These are phyloP conservation scores for Anthoscopus minutus DNA, from an alignment of 2,113 vertebrate species.

Conservation along the genomic window DNA sequence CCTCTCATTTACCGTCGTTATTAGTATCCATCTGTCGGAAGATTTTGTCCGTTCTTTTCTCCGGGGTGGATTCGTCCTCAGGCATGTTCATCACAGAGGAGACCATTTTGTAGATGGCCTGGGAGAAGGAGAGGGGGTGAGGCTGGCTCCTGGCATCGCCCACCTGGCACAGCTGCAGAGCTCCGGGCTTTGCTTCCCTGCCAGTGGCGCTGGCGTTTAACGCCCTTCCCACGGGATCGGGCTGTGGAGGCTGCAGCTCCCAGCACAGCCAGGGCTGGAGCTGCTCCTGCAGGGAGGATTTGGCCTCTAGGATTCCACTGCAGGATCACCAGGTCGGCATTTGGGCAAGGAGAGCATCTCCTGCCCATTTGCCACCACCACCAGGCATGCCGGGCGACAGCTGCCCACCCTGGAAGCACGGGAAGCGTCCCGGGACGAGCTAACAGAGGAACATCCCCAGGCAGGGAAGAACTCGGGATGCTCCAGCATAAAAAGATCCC, in stretches of 20 bases:
- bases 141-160: background rate
- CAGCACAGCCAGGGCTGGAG: background rate
- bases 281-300: background rate
- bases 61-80: slow-evolving; percentile 95
- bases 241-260: background rate
- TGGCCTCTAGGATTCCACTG: background rate
- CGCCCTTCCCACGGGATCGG: fast-evolving
- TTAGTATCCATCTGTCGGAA: slow-evolving; percentile 99
- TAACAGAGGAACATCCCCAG: background rate
- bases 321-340: fast-evolving
- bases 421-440: fast-evolving
- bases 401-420: background rate
- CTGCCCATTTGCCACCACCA: fast-evolving
- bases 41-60: slow-evolving; percentile 98
- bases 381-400: fast-evolving
- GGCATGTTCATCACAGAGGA: slow-evolving; percentile 99
- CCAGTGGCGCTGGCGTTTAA: fast-evolving
- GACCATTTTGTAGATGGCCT: slow-evolving; percentile 99
- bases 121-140: background rate
- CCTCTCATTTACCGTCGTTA: slow-evolving; percentile 87
- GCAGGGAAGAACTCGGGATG: background rate
- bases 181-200: background rate
- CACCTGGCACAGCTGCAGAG: fast-evolving
- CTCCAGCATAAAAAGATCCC: fast-evolving
- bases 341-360: background rate